Evolutionary conservation across 2,113 vertebrate genomes (phyloP).

Genomic region (Nerophis ophidion): DNA sequence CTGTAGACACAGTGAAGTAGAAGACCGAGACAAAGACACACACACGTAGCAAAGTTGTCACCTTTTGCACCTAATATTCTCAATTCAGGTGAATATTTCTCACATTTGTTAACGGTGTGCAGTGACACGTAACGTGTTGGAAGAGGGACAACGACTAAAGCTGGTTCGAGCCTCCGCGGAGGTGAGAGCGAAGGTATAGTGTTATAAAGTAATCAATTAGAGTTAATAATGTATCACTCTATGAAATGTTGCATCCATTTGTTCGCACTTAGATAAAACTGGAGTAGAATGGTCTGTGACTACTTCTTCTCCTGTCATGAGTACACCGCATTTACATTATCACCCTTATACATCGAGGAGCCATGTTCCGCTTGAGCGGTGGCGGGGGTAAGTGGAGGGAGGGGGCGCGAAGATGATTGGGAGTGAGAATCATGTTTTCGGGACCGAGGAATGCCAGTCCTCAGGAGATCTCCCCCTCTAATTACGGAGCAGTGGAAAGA

Average conservation of each 20-base stretch:
- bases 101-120: conserved; percentile 68
- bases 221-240: conserved; percentile 71
- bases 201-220: conserved; percentile 66
- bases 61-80: conserved; percentile 60
- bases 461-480: conserved; percentile 69
- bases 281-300: conserved; percentile 38
- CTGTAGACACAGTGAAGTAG: conserved; percentile 44
- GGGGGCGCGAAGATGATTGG: conserved; percentile 31
- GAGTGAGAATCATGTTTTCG: conserved; percentile 51
- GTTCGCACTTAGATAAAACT: conserved; percentile 65
- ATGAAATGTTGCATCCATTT: conserved; percentile 62
- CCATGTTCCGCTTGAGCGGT: conserved; percentile 52
- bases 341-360: conserved; percentile 58
- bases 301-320: conserved; percentile 47
- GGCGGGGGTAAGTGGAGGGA: conserved; percentile 5
- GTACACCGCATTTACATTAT: conserved; percentile 63
- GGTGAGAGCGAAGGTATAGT: conserved; percentile 61
- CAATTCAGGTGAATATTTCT: conserved; percentile 59
- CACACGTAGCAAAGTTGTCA: conserved; percentile 26
- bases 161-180: conserved; percentile 46
- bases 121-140: conserved; percentile 65
- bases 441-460: conserved; percentile 60
- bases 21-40: conserved; percentile 14
- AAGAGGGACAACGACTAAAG: conserved; percentile 53
- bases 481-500: conserved; percentile 68